Evolutionary conservation across 2,888 invertebrate genomes (phyloP).

Genomic region (Leucophenga maculata): DNA sequence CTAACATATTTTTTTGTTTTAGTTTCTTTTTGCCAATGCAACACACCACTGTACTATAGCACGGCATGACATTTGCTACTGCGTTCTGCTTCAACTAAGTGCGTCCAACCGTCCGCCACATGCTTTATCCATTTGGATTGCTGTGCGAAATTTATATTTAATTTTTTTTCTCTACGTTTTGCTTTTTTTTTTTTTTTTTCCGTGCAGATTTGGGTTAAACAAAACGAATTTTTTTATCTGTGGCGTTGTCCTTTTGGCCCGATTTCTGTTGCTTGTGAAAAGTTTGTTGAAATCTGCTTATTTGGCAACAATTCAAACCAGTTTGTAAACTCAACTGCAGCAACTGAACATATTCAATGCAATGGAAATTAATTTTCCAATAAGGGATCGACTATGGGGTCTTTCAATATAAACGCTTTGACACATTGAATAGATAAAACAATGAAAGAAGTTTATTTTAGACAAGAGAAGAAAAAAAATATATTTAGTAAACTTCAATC

Average conservation of each 20-base stretch:
- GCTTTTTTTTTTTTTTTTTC: background rate
- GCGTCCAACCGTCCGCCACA: background rate
- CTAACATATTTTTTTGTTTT: no score
- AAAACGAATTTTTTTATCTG: background rate
- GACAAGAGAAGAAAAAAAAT: no score
- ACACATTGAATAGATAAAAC: no score
- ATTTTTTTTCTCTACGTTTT: conserved; percentile 47
- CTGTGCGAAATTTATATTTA: background rate
- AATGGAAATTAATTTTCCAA: no score
- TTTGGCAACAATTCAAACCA: conserved; percentile 7
- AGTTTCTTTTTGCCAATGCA: no score
- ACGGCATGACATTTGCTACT: no score
- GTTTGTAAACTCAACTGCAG: background rate
- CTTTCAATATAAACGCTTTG: no score
- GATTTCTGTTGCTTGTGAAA: conserved; percentile 15
- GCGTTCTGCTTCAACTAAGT: background rate
- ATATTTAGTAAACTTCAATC: no score
- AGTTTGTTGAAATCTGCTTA: conserved; percentile 3
- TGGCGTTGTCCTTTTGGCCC: conserved; percentile 7
- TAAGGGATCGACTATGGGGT: no score
- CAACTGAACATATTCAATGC: no score
- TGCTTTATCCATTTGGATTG: background rate
- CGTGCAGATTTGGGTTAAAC: conserved; percentile 14
- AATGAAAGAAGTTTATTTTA: no score
- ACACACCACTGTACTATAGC: no score